phyloP scores from a whole-genome alignment of 2,113 vertebrate genomes.

The Chiloscyllium plagiosum region DNA sequence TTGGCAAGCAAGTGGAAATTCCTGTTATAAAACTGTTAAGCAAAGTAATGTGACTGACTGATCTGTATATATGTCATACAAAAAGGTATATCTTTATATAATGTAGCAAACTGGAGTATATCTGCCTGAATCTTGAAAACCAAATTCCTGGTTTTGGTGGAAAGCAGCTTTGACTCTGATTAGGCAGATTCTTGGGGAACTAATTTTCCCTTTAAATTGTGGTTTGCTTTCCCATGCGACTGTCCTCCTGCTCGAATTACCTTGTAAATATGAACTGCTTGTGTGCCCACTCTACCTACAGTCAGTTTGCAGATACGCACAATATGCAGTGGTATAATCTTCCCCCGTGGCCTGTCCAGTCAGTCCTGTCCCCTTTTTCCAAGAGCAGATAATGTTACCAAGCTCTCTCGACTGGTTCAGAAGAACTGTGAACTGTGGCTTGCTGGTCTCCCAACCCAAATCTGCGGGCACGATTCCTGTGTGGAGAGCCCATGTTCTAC shows the following conservation, averaged over 20 bases:
- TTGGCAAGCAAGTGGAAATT: not conserved
- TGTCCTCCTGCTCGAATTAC: not conserved
- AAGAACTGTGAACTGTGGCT: too few relatives aligned
- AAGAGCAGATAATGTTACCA: not conserved
- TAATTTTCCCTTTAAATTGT: not conserved
- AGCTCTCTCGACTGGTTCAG: not conserved
- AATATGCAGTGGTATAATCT: not conserved
- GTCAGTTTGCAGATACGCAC: not conserved
- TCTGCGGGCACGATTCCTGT: not conserved
- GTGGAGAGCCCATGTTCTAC: not conserved
- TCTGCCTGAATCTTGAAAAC: not conserved
- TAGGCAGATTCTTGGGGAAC: not conserved
- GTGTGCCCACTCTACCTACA: not conserved
- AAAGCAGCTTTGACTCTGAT: not conserved
- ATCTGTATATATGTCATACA: slow-evolving; percentile 29
- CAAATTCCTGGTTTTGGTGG: not conserved
- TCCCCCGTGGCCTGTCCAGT: not conserved
- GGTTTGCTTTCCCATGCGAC: not conserved
- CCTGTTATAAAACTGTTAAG: not conserved
- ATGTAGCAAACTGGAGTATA: not conserved
- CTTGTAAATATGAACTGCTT: not conserved
- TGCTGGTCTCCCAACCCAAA: not conserved
- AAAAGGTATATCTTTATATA: slow-evolving; percentile 23
- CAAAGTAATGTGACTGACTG: slow-evolving; percentile 8
- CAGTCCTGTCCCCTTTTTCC: not conserved